phyloP scores from a whole-genome alignment of 2,113 vertebrate species.

The Lophura nycthemera region DNA sequence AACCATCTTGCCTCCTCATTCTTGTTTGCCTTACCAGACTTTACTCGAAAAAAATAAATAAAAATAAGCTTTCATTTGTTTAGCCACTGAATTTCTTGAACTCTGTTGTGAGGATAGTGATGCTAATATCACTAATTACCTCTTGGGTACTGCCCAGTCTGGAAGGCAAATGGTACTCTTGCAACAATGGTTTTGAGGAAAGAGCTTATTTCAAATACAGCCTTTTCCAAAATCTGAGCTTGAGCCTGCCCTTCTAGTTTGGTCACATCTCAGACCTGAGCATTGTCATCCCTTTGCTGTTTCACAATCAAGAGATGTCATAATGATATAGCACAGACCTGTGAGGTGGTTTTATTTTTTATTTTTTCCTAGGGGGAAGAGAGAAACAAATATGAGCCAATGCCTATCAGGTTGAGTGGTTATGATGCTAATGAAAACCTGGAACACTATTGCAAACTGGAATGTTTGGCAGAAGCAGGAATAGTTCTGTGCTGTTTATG shows the following conservation, averaged over 20 bases:
- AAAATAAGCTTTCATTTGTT: neutral
- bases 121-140: neutral
- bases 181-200: neutral
- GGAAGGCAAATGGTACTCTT: neutral
- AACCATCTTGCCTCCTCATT: neutral
- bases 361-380: neutral
- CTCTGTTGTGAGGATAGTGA: neutral
- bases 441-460: neutral
- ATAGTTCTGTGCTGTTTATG: slow-evolving; percentile 52
- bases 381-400: neutral
- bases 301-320: neutral
- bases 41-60: neutral
- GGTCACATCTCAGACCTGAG: neutral
- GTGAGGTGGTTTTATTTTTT: rapidly evolving
- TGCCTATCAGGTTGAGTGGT: neutral
- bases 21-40: neutral
- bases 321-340: neutral
- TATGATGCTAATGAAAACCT: slow-evolving; percentile 40
- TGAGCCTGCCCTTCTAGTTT: neutral
- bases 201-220: neutral
- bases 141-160: neutral
- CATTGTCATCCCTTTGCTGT: neutral
- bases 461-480: slow-evolving; percentile 34
- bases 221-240: neutral
- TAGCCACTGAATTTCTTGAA: neutral